Percentiles rank a stretch among this genome's conserved stretches.
phyloP scores from a whole-genome alignment of 2,113 vertebrate species.

The Fregata magnificens region DNA sequence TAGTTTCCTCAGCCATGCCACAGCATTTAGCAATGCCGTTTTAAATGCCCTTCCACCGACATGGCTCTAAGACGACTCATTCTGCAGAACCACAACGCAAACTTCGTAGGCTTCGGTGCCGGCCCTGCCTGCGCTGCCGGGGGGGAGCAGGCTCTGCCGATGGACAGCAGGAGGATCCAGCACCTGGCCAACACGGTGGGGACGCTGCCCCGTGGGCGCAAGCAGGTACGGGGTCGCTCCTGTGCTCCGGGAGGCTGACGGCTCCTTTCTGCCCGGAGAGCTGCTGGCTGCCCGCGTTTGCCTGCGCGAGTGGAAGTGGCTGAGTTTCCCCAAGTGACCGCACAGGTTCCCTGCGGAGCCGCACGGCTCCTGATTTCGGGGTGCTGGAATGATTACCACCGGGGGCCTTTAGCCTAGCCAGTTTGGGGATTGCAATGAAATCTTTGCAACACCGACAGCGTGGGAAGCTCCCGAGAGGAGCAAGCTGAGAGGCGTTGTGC shows the following conservation, averaged over 20 bases:
- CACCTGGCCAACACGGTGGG: conserved; percentile 53
- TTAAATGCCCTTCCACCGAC: conserved; percentile 27
- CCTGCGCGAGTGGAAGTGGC: accelerated
- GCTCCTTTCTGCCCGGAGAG: background rate
- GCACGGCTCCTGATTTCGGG: accelerated
- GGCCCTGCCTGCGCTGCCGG: conserved; percentile 54
- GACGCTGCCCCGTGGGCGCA: conserved; percentile 75
- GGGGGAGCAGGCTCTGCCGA: conserved; percentile 30
- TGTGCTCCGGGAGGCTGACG: accelerated
- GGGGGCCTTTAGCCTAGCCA: accelerated
- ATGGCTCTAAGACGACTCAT: conserved; percentile 80
- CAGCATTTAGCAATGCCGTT: conserved; percentile 31
- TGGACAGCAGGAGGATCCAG: conserved; percentile 69
- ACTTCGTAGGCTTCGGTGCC: conserved; percentile 45
- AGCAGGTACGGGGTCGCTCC: conserved; percentile 74
- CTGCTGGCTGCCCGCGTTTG: accelerated
- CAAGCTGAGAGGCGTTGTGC: background rate
- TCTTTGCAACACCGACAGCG: accelerated
- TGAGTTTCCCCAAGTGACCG: background rate
- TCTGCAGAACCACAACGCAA: conserved; percentile 61
- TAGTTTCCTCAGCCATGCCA: conserved; percentile 42
- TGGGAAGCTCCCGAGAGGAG: background rate
- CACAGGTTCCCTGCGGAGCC: background rate
- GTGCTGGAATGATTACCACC: accelerated
- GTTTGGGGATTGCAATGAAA: accelerated